Base-by-base conservation (phyloP, 2,113 vertebrate genomes). In the Cheirogaleus medius region DNA sequence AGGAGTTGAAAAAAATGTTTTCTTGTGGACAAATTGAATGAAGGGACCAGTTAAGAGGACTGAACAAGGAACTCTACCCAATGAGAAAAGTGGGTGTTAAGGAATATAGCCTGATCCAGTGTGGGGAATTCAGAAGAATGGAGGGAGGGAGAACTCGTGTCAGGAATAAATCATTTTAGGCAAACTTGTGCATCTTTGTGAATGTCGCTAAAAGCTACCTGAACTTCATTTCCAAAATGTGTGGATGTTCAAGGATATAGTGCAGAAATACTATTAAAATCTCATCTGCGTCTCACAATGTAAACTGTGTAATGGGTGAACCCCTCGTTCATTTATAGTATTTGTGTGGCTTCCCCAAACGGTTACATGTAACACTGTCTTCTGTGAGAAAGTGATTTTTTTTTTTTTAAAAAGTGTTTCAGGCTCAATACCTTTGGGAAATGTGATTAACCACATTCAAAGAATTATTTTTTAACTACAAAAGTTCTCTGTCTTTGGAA, bases 1-100 rank as follows among this genome's bases (percentile, higher is more conserved):
- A 80, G 42, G 39, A 89, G n/a, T 34, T 96, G 23, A 71, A 84
- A 96, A 87, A 96, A 68, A 42, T 71, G 14, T 86, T 74, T 95
- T 77, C 44, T 92, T 69, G 8, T 47, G 69, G 32, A 83, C 15
- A 8, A 89, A n/a, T 18, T 83, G 29, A 88, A 58, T 81, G 66
- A 84, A n/a, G 85, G n/a, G 17, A 49, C 13, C 39, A 83, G 17
- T 81, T 56, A 63, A 58, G 27, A 63, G 52, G 68, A 66, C 15
- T 49, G 78, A 63, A 13, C 23, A 85, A 93, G 74, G 71, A 81
- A 68, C 18, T 78, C 25, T 77, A 52, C 25, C 12, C 27, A 64
- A 14, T 64, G n/a, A 71, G 47, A 71, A 88, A 86, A 49, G 82
- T 80, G n/a, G 3, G 54, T 77, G 34, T 56, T 82, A 60, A 27